These are phyloP conservation scores for Drosophila leontia DNA, from an alignment of 1,140 invertebrate genomes.

Conservation along the genomic window DNA sequence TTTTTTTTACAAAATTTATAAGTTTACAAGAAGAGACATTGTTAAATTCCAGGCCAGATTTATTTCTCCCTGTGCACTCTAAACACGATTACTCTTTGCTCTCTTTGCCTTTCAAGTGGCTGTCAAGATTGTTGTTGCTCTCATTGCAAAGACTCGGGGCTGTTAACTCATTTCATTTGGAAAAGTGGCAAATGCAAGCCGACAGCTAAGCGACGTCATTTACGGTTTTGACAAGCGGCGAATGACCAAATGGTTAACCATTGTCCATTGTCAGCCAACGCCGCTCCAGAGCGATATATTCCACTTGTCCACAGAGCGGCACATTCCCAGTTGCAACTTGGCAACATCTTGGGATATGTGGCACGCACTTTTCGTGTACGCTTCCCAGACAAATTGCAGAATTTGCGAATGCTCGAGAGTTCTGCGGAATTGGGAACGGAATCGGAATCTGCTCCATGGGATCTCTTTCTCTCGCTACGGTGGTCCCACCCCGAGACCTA, in stretches of 20 bases:
- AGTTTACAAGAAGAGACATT: too few relatives aligned
- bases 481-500: constrained; percentile 36
- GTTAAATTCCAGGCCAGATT: accelerated
- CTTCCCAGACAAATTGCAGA: constrained; percentile 79
- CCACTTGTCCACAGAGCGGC: constrained; percentile 32
- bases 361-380: constrained; percentile 80
- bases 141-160: constrained; percentile 9
- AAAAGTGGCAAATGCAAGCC: constrained; percentile 75
- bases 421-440: constrained; percentile 62
- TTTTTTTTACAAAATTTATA: too few relatives aligned
- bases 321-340: constrained; percentile 25
- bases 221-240: constrained; percentile 78
- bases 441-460: constrained; percentile 57
- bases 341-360: constrained; percentile 36
- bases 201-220: constrained; percentile 81
- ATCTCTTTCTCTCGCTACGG: constrained; percentile 32
- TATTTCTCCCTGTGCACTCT: constrained; percentile 4
- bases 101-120: constrained; percentile 66
- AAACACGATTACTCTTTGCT: constrained; percentile 17
- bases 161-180: constrained; percentile 63
- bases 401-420: constrained; percentile 77
- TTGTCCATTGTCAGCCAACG: constrained; percentile 40
- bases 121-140: constrained; percentile 57
- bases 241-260: constrained; percentile 59
- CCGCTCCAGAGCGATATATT: constrained; percentile 12